Conservation (phyloP, 2,888 invertebrate genomes). For the Lithosia quadra region DNA sequence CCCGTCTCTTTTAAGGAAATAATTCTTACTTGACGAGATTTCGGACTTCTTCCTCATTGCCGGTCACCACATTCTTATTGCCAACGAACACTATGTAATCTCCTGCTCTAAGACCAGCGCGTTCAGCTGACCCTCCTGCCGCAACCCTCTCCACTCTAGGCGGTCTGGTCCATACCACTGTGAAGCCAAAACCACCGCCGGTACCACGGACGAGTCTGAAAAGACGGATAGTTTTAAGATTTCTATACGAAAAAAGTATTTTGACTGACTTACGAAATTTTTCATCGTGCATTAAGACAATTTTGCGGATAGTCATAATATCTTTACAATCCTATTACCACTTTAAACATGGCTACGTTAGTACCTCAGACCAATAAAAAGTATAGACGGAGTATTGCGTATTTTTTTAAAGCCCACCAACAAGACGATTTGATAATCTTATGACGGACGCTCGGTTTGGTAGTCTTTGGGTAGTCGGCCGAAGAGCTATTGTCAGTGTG, state of each 20-base stretch:
- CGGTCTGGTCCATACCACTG: conserved; percentile 95
- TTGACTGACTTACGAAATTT: too few relatives aligned
- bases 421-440: too few relatives aligned
- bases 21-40: conserved; percentile 88
- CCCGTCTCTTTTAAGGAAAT: background rate
- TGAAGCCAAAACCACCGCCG: conserved; percentile 93
- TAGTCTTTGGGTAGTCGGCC: too few relatives aligned
- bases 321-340: background rate
- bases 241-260: too few relatives aligned
- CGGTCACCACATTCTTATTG: conserved; percentile 94
- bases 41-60: conserved; percentile 90
- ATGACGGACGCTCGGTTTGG: too few relatives aligned
- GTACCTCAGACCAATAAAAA: too few relatives aligned
- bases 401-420: too few relatives aligned
- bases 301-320: background rate
- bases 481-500: too few relatives aligned
- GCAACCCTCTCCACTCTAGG: conserved; percentile 95
- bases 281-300: background rate
- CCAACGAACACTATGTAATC: conserved; percentile 96
- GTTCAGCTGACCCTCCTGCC: conserved; percentile 92
- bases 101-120: conserved; percentile 93
- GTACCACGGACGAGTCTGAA: conserved; percentile 81
- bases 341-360: background rate
- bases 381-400: too few relatives aligned
- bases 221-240: conserved; percentile 5